Base-by-base conservation (phyloP, 2,888 invertebrate species). In the Mactromeris polynyma region DNA sequence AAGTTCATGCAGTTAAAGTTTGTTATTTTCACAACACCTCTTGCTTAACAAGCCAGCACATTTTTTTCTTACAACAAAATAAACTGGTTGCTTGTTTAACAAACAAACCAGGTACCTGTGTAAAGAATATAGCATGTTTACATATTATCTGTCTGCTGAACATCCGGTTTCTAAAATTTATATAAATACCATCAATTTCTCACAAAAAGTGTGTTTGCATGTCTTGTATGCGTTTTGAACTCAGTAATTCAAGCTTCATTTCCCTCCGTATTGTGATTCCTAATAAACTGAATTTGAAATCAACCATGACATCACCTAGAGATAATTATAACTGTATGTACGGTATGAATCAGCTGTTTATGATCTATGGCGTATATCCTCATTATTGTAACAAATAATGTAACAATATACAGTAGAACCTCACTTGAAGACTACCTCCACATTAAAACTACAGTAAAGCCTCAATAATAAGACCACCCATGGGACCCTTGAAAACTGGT, bases 1-100 rank as follows among this genome's bases (percentile, higher is more conserved):
- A 11, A 64, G 58, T 64, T 64, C 19, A 73, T 73, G 73, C 31
- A 73, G 33, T 73, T 33, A 33, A 73, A 19, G 36, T 36, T 33
- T 73, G 73, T 33, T 33, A 36, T 73, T 21, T 14, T 73, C 36
- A 17, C 19, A 73, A 9, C 2, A 17, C 36, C 17, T 0, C 73
- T 33, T 36, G 73, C 73, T 33, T 73, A 33, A 73, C 73, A 73
- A 73, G 73, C 73, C 19, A 1, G 69, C 33, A 73, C 73, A 73
- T 73, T 73, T 73, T 69, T 73, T 33, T 33, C 73, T 73, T 73
- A 73, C 33, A 31, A 33, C 73, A 73, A 73, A 73, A 73, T 73
- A 73, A 73, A 73, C 73, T 73, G 73, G 33, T 73, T 73, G 17
- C 73, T 73, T 73, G 73, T 73, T 73, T 73, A 36, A 73, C 73